Evolutionary conservation across 2,888 invertebrate genomes (phyloP).

Genomic region (Oligia fasciuncula): DNA sequence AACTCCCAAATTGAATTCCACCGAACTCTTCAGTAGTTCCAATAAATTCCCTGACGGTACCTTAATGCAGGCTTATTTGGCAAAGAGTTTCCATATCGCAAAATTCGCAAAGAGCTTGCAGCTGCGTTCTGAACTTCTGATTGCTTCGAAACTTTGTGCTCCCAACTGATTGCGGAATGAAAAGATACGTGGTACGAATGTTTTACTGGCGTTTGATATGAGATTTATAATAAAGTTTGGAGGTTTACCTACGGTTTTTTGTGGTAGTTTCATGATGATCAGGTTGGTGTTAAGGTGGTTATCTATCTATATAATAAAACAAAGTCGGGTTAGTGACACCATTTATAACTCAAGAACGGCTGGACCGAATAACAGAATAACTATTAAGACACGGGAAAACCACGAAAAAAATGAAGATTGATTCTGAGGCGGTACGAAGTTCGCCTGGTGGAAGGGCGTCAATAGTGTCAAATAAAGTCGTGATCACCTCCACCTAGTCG

Average conservation of each 20-base stretch:
- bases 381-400: background rate
- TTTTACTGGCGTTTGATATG: conserved; percentile 33
- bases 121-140: conserved; percentile 64
- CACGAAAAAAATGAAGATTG: background rate
- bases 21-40: conserved; percentile 35
- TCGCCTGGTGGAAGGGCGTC: background rate
- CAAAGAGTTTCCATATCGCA: conserved; percentile 61
- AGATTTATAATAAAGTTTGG: conserved; percentile 35
- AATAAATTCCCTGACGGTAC: conserved; percentile 55
- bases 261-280: conserved; percentile 19
- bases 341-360: background rate
- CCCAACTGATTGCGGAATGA: conserved; percentile 58
- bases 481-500: background rate
- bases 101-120: conserved; percentile 57
- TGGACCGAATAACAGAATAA: background rate
- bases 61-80: conserved; percentile 64
- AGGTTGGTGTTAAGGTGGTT: background rate
- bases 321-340: background rate
- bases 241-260: background rate
- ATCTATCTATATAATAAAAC: background rate
- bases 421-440: background rate
- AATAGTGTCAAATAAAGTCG: background rate
- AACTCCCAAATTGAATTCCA: conserved; percentile 39
- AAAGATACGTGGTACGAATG: conserved; percentile 63
- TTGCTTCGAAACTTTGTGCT: conserved; percentile 67